Conservation (phyloP, 2,113 vertebrate genomes). For the Eptesicus fuscus region DNA sequence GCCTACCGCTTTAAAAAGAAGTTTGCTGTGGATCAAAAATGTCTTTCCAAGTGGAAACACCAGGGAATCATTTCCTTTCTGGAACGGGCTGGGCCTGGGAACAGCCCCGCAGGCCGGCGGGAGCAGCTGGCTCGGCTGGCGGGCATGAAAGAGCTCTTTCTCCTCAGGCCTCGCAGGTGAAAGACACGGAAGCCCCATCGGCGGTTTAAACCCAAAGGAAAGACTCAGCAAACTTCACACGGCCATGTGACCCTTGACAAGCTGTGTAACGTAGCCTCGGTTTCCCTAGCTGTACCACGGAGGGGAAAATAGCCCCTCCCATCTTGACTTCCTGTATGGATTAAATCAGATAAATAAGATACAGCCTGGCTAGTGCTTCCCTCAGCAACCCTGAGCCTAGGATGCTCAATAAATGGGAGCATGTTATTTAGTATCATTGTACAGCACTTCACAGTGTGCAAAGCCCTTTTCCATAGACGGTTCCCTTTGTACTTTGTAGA, state of each 20-base stretch:
- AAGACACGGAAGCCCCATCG: accelerated
- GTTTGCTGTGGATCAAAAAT: constrained; percentile 38
- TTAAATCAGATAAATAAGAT: neutral
- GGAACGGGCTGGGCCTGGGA: neutral
- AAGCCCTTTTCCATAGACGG: neutral
- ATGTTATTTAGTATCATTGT: accelerated
- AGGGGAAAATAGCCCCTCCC: neutral
- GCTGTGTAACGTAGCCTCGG: neutral
- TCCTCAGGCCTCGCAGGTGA: neutral
- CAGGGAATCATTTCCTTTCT: constrained; percentile 20
- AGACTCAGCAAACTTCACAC: neutral
- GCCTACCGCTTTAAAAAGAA: constrained; percentile 19
- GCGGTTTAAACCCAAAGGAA: neutral
- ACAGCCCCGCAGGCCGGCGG: neutral
- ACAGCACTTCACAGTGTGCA: neutral
- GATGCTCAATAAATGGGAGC: neutral
- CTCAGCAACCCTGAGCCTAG: neutral
- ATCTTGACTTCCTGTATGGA: neutral
- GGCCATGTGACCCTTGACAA: neutral
- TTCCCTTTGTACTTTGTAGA: neutral
- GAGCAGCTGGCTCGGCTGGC: neutral
- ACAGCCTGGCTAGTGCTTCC: neutral
- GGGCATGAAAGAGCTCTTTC: constrained; percentile 33
- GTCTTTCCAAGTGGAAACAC: neutral
- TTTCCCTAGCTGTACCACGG: neutral